Evolutionary conservation across 1,140 invertebrate species (phyloP).

Genomic region (Tribolium madens): DNA sequence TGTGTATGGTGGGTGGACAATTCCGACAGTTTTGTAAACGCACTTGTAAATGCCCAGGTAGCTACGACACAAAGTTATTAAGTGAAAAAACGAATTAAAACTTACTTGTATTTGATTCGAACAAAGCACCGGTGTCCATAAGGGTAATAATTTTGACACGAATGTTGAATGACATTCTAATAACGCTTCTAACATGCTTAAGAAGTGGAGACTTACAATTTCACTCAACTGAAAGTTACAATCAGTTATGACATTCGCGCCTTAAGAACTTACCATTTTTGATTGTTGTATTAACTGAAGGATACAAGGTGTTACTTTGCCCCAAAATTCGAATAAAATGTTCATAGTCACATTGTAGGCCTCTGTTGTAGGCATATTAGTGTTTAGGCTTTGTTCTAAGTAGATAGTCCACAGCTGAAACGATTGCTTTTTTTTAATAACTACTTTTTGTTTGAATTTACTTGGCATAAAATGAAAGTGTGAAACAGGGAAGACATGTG

Average conservation of each 20-base stretch:
- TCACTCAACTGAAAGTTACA: conserved; percentile 83
- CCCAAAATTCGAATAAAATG: conserved; percentile 98
- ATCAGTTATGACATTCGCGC: conserved; percentile 20
- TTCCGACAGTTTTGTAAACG: conserved; percentile 91
- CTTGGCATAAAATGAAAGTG: conserved; percentile 85
- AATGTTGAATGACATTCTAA: conserved; percentile 96
- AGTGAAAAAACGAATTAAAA: conserved; percentile 43
- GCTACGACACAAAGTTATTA: conserved; percentile 68
- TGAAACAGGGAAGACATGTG: conserved; percentile 94
- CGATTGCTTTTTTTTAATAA: not conserved
- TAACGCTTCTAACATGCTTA: conserved; percentile 94
- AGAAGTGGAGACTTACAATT: conserved; percentile 97
- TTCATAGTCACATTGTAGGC: conserved; percentile 79
- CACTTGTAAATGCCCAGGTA: conserved; percentile 90
- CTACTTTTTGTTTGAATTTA: conserved; percentile 56
- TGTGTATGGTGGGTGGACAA: conserved; percentile 71
- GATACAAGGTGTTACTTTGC: conserved; percentile 95
- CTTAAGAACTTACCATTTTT: conserved; percentile 79
- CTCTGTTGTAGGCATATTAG: conserved; percentile 75
- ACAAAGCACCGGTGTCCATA: conserved; percentile 93
- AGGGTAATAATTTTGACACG: conserved; percentile 85
- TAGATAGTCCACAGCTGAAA: conserved; percentile 96
- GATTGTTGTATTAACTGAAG: conserved; percentile 94
- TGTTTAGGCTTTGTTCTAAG: conserved; percentile 88
- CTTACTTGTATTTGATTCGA: conserved; percentile 87